Evolutionary conservation across 2,888 invertebrate species (phyloP).

Genomic region (Allacma fusca): DNA sequence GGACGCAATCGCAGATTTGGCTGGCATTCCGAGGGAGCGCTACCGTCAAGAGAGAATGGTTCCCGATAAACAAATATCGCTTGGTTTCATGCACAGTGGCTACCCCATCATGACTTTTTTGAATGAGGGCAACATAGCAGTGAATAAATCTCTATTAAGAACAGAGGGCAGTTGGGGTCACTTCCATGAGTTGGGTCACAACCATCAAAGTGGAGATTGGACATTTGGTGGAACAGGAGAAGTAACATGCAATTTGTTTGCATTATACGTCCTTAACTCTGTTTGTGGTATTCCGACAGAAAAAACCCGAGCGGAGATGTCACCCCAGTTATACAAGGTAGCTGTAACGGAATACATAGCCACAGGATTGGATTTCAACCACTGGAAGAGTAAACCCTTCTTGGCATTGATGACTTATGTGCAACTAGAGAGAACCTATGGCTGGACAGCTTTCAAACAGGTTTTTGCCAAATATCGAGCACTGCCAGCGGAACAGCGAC

Average conservation of each 20-base stretch:
- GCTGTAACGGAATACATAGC: conserved; percentile 21
- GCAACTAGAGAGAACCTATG: conserved; percentile 44
- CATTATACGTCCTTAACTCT: conserved; percentile 40
- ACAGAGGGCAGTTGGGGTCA: conserved; percentile 44
- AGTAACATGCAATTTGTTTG: conserved; percentile 46
- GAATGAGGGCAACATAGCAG: conserved; percentile 11
- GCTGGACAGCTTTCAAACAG: conserved; percentile 45
- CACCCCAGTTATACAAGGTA: conserved; percentile 3
- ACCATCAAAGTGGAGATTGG: conserved; percentile 46
- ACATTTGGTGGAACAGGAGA: conserved; percentile 42
- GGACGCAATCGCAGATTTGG: conserved; percentile 45
- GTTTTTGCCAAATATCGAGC: conserved; percentile 40
- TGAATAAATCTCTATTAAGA: conserved; percentile 31
- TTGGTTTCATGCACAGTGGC: conserved; percentile 47
- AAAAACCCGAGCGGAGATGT: conserved; percentile 28
- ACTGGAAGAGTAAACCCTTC: conserved; percentile 35
- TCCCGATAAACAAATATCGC: conserved; percentile 43
- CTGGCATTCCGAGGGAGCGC: conserved; percentile 39
- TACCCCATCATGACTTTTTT: conserved; percentile 46
- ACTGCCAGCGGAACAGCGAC: conserved; percentile 19
- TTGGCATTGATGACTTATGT: conserved; percentile 39
- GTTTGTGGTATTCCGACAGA: conserved; percentile 34
- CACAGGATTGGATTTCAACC: conserved; percentile 25
- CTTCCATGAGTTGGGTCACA: conserved; percentile 48
- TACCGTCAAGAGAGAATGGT: conserved; percentile 37